A percentile compares a stretch with the other conserved stretches of the same genome.
phyloP scores from a whole-genome alignment of 2,888 invertebrate species.

The Chloroclysta siterata region DNA sequence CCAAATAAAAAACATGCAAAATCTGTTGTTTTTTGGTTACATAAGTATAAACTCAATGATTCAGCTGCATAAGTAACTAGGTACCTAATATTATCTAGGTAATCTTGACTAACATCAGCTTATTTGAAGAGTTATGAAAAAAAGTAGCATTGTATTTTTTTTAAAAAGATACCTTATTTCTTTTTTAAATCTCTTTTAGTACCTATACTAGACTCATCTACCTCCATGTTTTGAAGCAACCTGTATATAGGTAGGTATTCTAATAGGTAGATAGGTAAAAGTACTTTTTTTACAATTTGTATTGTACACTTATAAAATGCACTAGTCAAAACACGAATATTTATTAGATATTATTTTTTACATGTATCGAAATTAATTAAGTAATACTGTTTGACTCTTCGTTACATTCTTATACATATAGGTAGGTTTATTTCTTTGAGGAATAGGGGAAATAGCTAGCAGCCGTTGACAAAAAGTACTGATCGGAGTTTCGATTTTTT shows the following conservation, averaged over 20 bases:
- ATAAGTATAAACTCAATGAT: too few relatives aligned
- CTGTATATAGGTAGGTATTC: not conserved
- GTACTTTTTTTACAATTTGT: not conserved
- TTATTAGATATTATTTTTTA: constrained; percentile 46
- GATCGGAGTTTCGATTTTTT: constrained; percentile 5
- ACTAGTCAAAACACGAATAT: constrained; percentile 58
- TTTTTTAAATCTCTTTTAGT: too few relatives aligned
- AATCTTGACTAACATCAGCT: too few relatives aligned
- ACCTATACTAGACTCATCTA: too few relatives aligned
- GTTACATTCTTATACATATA: constrained; percentile 55
- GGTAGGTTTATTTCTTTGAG: constrained; percentile 46
- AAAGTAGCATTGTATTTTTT: too few relatives aligned
- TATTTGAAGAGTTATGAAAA: too few relatives aligned
- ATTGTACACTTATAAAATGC: constrained; percentile 57
- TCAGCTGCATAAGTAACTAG: too few relatives aligned
- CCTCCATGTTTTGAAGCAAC: too few relatives aligned
- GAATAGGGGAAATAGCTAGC: constrained; percentile 46
- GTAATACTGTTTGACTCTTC: constrained; percentile 80
- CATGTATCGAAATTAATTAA: constrained; percentile 53
- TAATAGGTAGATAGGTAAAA: constrained; percentile 3
- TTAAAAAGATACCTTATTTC: too few relatives aligned
- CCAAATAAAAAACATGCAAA: too few relatives aligned
- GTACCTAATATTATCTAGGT: too few relatives aligned
- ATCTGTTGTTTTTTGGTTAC: too few relatives aligned
- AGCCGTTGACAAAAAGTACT: constrained; percentile 25